Conservation (phyloP, 2,888 invertebrate genomes). For the Acleris emargana region DNA sequence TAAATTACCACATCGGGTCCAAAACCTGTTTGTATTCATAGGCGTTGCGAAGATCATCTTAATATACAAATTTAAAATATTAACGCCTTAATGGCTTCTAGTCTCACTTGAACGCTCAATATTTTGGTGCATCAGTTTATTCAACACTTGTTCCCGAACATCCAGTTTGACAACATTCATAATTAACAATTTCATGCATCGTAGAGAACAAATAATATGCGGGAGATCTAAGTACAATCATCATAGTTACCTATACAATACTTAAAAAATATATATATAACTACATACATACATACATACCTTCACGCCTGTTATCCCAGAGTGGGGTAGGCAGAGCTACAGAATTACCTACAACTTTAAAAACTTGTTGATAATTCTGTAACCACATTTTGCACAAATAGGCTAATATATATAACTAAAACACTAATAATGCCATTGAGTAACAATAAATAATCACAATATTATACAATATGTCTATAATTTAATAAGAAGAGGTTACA, state of each 20-base stretch:
- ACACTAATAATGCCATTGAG: conserved; percentile 20
- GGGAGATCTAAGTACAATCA: conserved; percentile 18
- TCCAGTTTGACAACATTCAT: conserved; percentile 23
- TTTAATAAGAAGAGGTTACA: conserved; percentile 12
- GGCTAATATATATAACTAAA: conserved; percentile 19
- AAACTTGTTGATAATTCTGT: too few species aligned
- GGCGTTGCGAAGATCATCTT: conserved; percentile 25
- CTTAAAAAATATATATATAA: conserved; percentile 15
- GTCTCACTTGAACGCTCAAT: conserved; percentile 61
- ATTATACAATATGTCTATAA: conserved; percentile 15
- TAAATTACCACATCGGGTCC: conserved; percentile 35
- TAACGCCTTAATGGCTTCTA: conserved; percentile 56
- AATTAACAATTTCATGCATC: conserved; percentile 9
- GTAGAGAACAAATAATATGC: conserved; percentile 10
- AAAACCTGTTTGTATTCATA: conserved; percentile 28
- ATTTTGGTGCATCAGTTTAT: conserved; percentile 60
- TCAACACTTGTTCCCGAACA: conserved; percentile 62
- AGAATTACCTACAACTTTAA: too few species aligned
- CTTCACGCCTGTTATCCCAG: too few species aligned
- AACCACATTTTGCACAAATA: too few species aligned
- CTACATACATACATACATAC: too few species aligned
- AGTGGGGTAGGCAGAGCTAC: too few species aligned
- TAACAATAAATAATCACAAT: conserved; percentile 31
- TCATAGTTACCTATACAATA: conserved; percentile 23
- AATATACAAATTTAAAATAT: conserved; percentile 32